Conservation (phyloP, 1,140 invertebrate genomes). For the Neomicropteryx cornuta region DNA sequence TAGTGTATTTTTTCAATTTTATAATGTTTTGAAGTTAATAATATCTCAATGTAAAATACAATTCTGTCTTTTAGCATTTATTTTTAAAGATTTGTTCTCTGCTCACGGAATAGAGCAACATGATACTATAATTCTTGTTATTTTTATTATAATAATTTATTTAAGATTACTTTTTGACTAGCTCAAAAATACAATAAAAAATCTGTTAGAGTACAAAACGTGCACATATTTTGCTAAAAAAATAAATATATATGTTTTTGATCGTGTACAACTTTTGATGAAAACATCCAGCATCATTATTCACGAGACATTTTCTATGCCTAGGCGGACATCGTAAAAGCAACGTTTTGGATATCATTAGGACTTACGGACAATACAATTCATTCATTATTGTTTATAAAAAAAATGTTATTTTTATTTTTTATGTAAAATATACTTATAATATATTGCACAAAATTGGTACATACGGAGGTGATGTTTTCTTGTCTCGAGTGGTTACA, state of each 20-base stretch:
- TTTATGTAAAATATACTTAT: constrained; percentile 1
- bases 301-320: constrained; percentile 9
- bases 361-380: neutral
- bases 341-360: neutral
- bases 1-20: constrained; percentile 1
- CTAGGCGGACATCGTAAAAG: constrained; percentile 7
- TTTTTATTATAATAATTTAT: constrained; percentile 7
- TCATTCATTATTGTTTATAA: neutral
- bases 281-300: constrained; percentile 1
- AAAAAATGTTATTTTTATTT: constrained; percentile 1
- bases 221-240: constrained; percentile 1
- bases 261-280: constrained; percentile 3
- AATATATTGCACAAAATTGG: neutral
- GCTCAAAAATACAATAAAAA: constrained; percentile 3
- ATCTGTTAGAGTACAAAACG: constrained; percentile 7
- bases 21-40: constrained; percentile 1
- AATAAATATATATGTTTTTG: constrained; percentile 3
- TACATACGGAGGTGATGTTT: neutral
- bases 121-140: constrained; percentile 4
- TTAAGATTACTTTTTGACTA: constrained; percentile 4
- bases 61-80: constrained; percentile 2
- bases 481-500: neutral
- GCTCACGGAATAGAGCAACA: constrained; percentile 6
- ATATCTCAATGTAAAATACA: too few species aligned
- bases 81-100: constrained; percentile 2